phyloP scores from a whole-genome alignment of 2,888 invertebrate genomes.

The Phortica magna region DNA sequence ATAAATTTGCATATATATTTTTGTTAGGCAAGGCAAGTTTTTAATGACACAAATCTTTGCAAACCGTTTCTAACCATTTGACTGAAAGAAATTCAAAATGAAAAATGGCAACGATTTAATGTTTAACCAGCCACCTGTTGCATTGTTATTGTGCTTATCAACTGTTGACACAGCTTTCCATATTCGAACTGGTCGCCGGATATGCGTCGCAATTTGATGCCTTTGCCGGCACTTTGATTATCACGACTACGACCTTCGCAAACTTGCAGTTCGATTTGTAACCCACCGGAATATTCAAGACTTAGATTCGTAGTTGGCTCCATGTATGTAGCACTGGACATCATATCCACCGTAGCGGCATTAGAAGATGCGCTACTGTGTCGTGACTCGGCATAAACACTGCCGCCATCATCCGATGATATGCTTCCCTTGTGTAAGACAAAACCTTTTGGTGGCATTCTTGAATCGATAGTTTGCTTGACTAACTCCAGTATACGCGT shows the following conservation, averaged over 20 bases:
- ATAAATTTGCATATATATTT: slow-evolving; percentile 1
- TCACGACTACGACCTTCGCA: slow-evolving; percentile 83
- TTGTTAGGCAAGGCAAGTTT: slow-evolving; percentile 28
- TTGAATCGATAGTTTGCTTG: slow-evolving; percentile 87
- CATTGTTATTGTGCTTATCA: slow-evolving; percentile 91
- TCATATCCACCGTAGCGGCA: slow-evolving; percentile 43
- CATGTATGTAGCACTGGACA: slow-evolving; percentile 39
- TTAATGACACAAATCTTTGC: slow-evolving; percentile 12
- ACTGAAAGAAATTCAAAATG: not conserved
- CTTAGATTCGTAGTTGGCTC: slow-evolving; percentile 80
- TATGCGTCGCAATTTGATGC: slow-evolving; percentile 90
- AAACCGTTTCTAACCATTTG: slow-evolving; percentile 6
- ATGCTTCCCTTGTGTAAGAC: slow-evolving; percentile 78
- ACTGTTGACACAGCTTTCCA: slow-evolving; percentile 91
- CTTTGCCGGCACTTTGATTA: slow-evolving; percentile 83
- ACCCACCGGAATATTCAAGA: slow-evolving; percentile 88
- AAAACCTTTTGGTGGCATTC: slow-evolving; percentile 86
- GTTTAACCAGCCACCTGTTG: slow-evolving; percentile 76
- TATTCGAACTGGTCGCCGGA: slow-evolving; percentile 93
- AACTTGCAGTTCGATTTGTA: slow-evolving; percentile 91
- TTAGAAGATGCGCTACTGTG: slow-evolving; percentile 60
- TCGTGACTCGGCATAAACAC: slow-evolving; percentile 54
- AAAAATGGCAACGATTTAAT: not conserved
- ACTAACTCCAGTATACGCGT: slow-evolving; percentile 89
- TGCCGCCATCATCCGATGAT: slow-evolving; percentile 71